Evolutionary conservation across 2,888 invertebrate genomes (phyloP).

Genomic region (Agriotes lineatus): DNA sequence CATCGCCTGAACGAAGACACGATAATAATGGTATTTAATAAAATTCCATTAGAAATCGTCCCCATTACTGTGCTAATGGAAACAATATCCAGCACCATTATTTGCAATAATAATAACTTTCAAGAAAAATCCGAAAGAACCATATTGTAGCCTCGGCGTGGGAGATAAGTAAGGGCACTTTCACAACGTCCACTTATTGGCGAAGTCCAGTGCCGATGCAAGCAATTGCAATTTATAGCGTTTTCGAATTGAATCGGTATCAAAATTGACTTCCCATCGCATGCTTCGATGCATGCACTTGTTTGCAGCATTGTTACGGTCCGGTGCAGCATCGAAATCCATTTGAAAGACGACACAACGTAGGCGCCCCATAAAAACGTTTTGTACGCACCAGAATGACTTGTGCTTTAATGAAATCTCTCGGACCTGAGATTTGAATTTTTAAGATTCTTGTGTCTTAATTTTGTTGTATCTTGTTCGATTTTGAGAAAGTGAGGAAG

Average conservation of each 20-base stretch:
- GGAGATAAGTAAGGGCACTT: background rate
- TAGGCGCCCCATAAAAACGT: background rate
- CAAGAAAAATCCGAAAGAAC: background rate
- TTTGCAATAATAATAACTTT: constrained; percentile 6
- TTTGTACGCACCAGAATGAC: too few relatives aligned
- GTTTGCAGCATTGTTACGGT: constrained; percentile 12
- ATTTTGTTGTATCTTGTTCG: too few relatives aligned
- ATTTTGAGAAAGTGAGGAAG: too few relatives aligned
- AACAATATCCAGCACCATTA: background rate
- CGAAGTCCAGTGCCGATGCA: background rate
- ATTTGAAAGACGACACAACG: background rate
- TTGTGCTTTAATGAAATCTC: too few relatives aligned
- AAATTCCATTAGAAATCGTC: constrained; percentile 3
- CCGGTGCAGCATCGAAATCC: constrained; percentile 10
- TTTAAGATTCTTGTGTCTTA: too few relatives aligned
- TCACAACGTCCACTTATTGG: background rate
- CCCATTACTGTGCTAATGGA: constrained; percentile 4
- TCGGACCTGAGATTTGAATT: too few relatives aligned
- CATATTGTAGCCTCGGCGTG: background rate
- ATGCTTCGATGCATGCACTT: constrained; percentile 8
- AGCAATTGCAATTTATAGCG: background rate
- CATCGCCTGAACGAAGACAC: background rate
- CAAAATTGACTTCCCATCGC: constrained; percentile 7
- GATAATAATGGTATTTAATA: background rate
- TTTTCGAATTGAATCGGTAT: constrained; percentile 1